Base-by-base conservation (phyloP, 2,888 invertebrate species). In the Liposcelis brunnea region DNA sequence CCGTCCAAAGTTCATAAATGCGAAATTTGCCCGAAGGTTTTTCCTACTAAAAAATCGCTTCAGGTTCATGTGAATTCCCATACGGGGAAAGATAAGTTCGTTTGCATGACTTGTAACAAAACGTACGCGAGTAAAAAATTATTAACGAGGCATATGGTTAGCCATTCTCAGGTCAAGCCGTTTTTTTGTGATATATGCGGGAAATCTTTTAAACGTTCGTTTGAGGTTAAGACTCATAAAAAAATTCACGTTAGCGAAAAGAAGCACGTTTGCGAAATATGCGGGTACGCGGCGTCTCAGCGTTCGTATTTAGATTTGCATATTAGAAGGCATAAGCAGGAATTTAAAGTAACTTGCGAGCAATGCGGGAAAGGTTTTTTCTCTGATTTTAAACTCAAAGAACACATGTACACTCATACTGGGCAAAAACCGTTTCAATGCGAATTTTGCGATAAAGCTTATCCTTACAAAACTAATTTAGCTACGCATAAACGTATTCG, bases 241-340 rank as follows among this genome's bases (percentile, higher is more conserved):
- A 46, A 15, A n/a, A 44, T 32, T 43, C 46, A 14, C 48, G 47
- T 42, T 42, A 47, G 34, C 43, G 46, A 43, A 46, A 48, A 43
- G 45, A 43, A 35, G 15, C 49, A 51, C 10, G 38, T 45, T 7
- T 56, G 56, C 43, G 51, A 55, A 26, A 45, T 52, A 2, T 56
- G 56, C 45, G 52, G 51, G 36, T 72, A 72, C 48, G 72, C 74
- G 50, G 53, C 56, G 12, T 47, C 53, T 15, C 54, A 55, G 48
- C 49, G 52, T 38, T 54, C 55, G 16, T 54, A 54, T 8, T 55
- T 77, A 48, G 72, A 70, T 36, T 65, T 69, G 0, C 77, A 78
- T 53, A 59, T 66, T 1, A 62, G 68, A 2, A 62, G 72, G n/a
- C 77, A 77, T 54, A 65, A 68, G 0, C 66, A 69, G 7, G 67